A percentile compares a stretch with the other conserved stretches of the same genome.
phyloP scores from a whole-genome alignment of 2,797 vertebrate species.

The Anomalospiza imberbis region DNA sequence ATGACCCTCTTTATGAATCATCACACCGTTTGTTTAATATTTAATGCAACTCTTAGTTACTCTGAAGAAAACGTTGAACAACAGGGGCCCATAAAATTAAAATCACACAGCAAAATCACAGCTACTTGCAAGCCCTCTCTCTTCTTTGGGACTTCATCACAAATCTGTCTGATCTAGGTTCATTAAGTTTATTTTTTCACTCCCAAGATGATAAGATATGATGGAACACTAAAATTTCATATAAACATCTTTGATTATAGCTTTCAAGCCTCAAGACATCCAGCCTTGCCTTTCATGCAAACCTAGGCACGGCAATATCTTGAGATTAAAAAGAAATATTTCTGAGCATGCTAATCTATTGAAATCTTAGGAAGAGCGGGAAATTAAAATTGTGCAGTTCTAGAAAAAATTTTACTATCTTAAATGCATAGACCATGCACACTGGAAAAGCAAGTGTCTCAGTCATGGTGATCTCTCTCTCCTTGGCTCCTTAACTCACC shows the following conservation, averaged over 20 bases:
- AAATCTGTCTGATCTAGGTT: conserved; percentile 29
- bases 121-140: conserved; percentile 17
- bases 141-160: conserved; percentile 18
- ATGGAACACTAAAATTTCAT: conserved; percentile 24
- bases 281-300: neutral
- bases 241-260: conserved; percentile 36
- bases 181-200: conserved; percentile 41
- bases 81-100: conserved; percentile 50
- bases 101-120: conserved; percentile 42
- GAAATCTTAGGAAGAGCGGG: neutral
- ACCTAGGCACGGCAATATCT: neutral
- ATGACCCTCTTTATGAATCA: conserved; percentile 65
- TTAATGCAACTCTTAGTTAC: conserved; percentile 53
- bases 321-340: neutral
- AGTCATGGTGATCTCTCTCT: accelerated
- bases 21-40: conserved; percentile 60
- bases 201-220: neutral
- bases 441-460: neutral
- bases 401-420: neutral
- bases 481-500: neutral
- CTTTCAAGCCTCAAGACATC: neutral
- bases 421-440: neutral
- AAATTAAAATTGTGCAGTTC: neutral
- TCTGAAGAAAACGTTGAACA: conserved; percentile 38
- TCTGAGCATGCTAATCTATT: neutral